phyloP scores from a whole-genome alignment of 2,888 invertebrate species.

The Pollenia amentaria region DNA sequence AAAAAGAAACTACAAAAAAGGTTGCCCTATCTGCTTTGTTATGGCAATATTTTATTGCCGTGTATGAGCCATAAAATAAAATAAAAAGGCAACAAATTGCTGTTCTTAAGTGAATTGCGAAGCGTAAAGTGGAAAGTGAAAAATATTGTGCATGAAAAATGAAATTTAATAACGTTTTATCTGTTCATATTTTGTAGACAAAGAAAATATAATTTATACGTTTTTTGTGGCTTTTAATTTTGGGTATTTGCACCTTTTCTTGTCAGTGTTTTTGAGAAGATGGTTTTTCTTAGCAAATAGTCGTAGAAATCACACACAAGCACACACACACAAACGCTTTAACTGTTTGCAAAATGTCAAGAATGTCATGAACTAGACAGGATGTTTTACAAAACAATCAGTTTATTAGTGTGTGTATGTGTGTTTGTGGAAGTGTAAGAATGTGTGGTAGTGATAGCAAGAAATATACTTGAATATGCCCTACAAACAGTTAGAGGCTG shows the following conservation, averaged over 20 bases:
- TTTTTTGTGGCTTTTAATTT: slow-evolving; percentile 6
- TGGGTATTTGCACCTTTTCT: slow-evolving; percentile 1
- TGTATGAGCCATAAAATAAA: too few species aligned
- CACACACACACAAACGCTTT: too few species aligned
- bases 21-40: too few species aligned
- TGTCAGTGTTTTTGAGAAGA: background rate
- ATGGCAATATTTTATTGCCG: too few species aligned
- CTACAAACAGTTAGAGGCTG: too few species aligned
- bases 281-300: too few species aligned
- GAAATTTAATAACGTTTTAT: slow-evolving; percentile 33
- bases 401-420: background rate
- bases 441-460: background rate
- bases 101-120: slow-evolving; percentile 9
- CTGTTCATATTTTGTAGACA: background rate
- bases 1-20: too few species aligned
- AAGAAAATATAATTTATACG: background rate
- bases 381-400: background rate
- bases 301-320: too few species aligned
- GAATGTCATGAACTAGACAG: slow-evolving; percentile 7
- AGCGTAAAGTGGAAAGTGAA: slow-evolving; percentile 24
- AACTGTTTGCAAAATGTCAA: slow-evolving; percentile 1
- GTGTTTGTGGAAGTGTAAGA: background rate
- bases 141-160: slow-evolving; percentile 53
- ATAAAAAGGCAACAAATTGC: slow-evolving; percentile 9
- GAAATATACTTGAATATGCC: background rate